These are phyloP conservation scores for Atopsyche davidsoni DNA, from an alignment of 1,140 invertebrate genomes.

Conservation along the genomic window DNA sequence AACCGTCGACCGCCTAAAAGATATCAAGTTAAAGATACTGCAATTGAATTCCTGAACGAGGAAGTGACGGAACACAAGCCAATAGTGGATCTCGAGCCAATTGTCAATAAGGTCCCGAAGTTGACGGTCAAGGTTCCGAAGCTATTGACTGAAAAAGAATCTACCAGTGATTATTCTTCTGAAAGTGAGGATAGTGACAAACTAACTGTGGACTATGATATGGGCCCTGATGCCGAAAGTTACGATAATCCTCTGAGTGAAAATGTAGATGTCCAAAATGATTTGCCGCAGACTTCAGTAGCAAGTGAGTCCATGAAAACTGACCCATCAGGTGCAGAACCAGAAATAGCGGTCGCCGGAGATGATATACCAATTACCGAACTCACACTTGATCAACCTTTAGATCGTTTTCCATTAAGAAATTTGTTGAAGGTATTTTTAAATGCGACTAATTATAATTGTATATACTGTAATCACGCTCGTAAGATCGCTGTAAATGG, in stretches of 20 bases:
- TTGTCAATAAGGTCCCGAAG: conserved; percentile 45
- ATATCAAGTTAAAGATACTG: conserved; percentile 35
- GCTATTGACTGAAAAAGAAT: conserved; percentile 45
- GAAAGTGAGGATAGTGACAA: conserved; percentile 56
- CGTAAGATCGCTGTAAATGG: conserved; percentile 75
- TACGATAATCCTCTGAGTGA: too few species aligned
- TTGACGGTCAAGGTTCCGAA: conserved; percentile 47
- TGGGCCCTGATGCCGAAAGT: conserved; percentile 6
- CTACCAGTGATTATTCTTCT: conserved; percentile 47
- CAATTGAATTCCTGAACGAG: conserved; percentile 3
- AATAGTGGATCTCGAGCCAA: conserved; percentile 35
- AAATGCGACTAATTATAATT: conserved; percentile 57
- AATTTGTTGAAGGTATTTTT: conserved; percentile 68
- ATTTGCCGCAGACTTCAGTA: too few species aligned
- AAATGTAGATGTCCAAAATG: too few species aligned
- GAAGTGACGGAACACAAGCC: conserved; percentile 1
- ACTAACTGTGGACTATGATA: conserved; percentile 39
- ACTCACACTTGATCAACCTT: conserved; percentile 63
- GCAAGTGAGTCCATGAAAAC: not conserved
- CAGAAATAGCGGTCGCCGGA: conserved; percentile 38
- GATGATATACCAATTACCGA: conserved; percentile 62
- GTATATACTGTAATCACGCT: conserved; percentile 79
- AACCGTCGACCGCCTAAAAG: conserved; percentile 43
- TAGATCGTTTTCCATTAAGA: conserved; percentile 65
- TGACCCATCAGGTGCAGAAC: conserved; percentile 31